Percentiles rank a stretch among this genome's conserved stretches.
Conservation (phyloP, 2,888 invertebrate species). For the Dermolepida albohirtum region DNA sequence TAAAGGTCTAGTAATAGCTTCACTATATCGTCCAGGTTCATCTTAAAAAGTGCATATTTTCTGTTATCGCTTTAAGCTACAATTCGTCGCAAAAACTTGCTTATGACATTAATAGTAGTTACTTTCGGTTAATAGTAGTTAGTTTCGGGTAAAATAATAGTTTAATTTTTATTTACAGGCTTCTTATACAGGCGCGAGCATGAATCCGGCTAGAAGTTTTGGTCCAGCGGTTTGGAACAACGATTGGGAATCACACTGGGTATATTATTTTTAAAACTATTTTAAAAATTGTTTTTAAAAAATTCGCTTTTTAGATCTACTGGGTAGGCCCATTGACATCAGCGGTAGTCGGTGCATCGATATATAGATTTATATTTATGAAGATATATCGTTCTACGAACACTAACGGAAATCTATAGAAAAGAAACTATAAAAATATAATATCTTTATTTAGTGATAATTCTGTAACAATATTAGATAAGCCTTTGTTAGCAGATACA, state of each 20-base stretch:
- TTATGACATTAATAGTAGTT: too few species aligned
- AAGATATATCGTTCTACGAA: not conserved
- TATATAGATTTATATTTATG: constrained; percentile 55
- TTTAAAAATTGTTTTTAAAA: not conserved
- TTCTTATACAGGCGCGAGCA: constrained; percentile 74
- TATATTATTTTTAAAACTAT: constrained; percentile 56
- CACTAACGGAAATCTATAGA: not conserved
- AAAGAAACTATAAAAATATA: not conserved
- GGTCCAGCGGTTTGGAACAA: constrained; percentile 79
- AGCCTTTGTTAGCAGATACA: too few species aligned
- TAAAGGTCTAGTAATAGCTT: too few species aligned
- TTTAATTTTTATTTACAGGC: constrained; percentile 55
- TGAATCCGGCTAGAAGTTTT: constrained; percentile 77
- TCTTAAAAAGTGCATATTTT: too few species aligned
- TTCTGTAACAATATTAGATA: too few species aligned
- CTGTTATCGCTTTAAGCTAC: too few species aligned
- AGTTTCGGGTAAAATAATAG: too few species aligned
- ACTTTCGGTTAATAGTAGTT: too few species aligned
- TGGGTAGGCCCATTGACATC: constrained; percentile 60
- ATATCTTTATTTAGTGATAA: not conserved
- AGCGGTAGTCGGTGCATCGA: constrained; percentile 52
- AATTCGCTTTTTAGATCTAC: constrained; percentile 56
- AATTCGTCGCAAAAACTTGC: too few species aligned
- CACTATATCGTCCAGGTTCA: too few species aligned
- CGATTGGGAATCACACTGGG: constrained; percentile 76